Conservation (phyloP, 2,113 vertebrate species). For the Mastomys coucha region DNA sequence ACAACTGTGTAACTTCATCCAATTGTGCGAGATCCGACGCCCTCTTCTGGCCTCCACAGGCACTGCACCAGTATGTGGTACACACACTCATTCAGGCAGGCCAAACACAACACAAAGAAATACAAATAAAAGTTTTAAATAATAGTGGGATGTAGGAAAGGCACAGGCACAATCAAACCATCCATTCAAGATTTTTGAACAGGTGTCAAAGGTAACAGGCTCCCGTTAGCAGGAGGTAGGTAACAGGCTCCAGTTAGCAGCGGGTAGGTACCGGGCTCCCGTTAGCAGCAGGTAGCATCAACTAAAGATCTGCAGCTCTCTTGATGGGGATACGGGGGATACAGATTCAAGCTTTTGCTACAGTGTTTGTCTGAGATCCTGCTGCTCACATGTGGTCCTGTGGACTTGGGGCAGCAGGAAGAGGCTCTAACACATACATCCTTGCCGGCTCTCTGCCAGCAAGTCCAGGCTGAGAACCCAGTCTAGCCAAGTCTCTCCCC, state of each 20-base stretch:
- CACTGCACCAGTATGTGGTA: background rate
- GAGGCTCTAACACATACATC: background rate
- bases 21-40: background rate
- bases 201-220: background rate
- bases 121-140: background rate
- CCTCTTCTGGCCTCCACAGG: background rate
- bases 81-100: background rate
- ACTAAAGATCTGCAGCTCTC: background rate
- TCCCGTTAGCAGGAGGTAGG: background rate
- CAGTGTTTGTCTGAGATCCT: background rate
- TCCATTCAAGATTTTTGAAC: background rate
- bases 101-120: background rate
- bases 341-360: background rate
- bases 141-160: background rate
- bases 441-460: too few relatives aligned
- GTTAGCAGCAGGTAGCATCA: background rate
- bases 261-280: too few relatives aligned
- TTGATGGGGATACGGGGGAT: background rate
- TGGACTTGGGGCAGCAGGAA: background rate
- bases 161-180: background rate
- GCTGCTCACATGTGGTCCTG: background rate
- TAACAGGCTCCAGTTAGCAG: background rate
- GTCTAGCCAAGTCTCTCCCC: too few relatives aligned
- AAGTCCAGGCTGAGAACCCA: too few relatives aligned
- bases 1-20: background rate